Evolutionary conservation across 2,113 vertebrate genomes (phyloP).

Genomic region (Seriola quinqueradiata): DNA sequence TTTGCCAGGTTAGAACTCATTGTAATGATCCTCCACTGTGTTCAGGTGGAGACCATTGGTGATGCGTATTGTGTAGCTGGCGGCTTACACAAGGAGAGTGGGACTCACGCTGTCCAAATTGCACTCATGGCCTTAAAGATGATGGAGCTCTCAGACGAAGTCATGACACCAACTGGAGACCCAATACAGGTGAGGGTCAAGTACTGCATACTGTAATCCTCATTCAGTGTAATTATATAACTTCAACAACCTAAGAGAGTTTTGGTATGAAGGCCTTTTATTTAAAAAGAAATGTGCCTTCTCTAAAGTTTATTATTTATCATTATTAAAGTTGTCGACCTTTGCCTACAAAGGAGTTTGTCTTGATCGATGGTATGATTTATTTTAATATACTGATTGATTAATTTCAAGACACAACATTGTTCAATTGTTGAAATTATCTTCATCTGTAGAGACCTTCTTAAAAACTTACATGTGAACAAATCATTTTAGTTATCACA

Average conservation of each 20-base stretch:
- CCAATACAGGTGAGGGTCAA: constrained; percentile 90
- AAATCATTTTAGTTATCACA: no score
- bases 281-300: not conserved
- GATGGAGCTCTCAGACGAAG: constrained; percentile 96
- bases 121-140: constrained; percentile 97
- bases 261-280: not conserved
- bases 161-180: constrained; percentile 95
- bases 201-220: constrained; percentile 2
- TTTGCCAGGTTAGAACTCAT: constrained; percentile 1
- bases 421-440: not conserved
- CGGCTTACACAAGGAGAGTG: constrained; percentile 94
- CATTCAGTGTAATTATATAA: constrained; percentile 25
- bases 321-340: not conserved
- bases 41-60: constrained; percentile 98
- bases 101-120: constrained; percentile 94
- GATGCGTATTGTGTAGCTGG: constrained; percentile 98
- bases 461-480: not conserved
- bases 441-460: no score
- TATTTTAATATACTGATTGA: not conserved
- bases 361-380: not conserved
- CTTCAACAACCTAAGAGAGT: not conserved
- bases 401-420: not conserved
- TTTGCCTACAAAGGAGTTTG: not conserved
- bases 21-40: constrained; percentile 11
- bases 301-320: not conserved